These are phyloP conservation scores for Blera fallax DNA, from an alignment of 2,888 invertebrate species.

Conservation along the genomic window DNA sequence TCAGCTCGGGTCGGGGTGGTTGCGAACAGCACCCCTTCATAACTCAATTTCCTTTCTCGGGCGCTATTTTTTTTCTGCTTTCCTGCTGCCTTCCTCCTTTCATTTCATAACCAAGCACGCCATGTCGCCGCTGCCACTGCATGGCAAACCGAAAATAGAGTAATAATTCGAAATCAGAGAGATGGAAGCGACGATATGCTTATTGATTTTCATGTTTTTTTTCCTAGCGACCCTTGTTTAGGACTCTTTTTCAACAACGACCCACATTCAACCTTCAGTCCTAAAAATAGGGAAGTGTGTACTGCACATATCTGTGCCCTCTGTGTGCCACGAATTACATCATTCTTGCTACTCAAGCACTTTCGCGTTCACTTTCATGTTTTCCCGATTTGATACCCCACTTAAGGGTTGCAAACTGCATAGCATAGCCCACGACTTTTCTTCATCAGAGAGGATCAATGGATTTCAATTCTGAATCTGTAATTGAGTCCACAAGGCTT, in stretches of 20 bases:
- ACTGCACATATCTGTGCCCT: background rate
- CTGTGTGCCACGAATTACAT: conserved; percentile 18
- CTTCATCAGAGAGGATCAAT: conserved; percentile 45
- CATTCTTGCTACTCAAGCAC: conserved; percentile 36
- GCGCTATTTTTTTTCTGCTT: background rate
- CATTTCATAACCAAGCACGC: conserved; percentile 30
- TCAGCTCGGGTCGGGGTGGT: background rate
- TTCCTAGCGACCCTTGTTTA: background rate
- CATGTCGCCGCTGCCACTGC: background rate
- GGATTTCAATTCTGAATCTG: conserved; percentile 32
- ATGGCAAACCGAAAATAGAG: conserved; percentile 49
- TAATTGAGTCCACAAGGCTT: conserved; percentile 58
- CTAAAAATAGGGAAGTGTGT: conserved; percentile 38
- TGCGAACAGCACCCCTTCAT: conserved; percentile 42
- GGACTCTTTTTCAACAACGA: background rate
- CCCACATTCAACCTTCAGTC: conserved; percentile 64
- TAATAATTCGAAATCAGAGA: conserved; percentile 40
- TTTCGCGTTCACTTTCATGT: conserved; percentile 65
- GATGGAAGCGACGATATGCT: conserved; percentile 44
- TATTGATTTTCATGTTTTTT: conserved; percentile 55
- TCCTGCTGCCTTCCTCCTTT: conserved; percentile 6
- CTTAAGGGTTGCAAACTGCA: conserved; percentile 47
- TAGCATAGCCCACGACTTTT: conserved; percentile 32
- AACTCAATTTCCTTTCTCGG: conserved; percentile 53
- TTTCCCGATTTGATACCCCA: conserved; percentile 48